Evolutionary conservation across 2,888 invertebrate species (phyloP).

Genomic region (Eilema depressum): DNA sequence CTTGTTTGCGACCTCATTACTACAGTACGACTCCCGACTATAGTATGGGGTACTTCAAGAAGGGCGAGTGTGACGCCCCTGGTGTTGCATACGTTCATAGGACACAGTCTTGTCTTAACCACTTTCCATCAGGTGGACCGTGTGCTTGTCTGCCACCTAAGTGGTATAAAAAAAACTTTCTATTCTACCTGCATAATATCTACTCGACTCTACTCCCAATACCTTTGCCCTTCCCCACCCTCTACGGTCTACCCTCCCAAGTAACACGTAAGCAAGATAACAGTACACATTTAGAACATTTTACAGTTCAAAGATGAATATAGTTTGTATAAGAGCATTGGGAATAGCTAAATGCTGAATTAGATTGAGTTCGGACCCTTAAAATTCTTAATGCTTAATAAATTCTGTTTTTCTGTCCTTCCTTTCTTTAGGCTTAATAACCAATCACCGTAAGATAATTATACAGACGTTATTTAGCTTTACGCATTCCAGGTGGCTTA

Average conservation of each 20-base stretch:
- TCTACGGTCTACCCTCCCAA: not conserved
- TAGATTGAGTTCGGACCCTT: not conserved
- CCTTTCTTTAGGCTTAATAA: constrained; percentile 1
- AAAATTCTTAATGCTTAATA: constrained; percentile 7
- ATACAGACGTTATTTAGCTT: not conserved
- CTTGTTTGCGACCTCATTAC: no score
- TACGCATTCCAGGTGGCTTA: not conserved
- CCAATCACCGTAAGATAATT: not conserved
- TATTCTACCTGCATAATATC: no score
- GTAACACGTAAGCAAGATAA: constrained; percentile 8
- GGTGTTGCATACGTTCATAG: no score
- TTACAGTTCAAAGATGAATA: not conserved
- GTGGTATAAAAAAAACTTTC: no score
- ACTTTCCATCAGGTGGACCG: no score
- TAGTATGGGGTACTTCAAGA: no score
- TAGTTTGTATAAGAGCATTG: constrained; percentile 3
- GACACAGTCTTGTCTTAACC: no score
- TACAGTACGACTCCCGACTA: no score
- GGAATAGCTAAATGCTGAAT: constrained; percentile 5
- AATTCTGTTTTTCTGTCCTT: not conserved
- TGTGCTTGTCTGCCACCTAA: no score
- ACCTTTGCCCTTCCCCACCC: no score
- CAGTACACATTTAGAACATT: constrained; percentile 8
- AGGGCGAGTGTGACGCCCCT: no score
- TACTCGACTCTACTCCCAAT: no score